Base-by-base conservation (phyloP, 1,140 invertebrate species). In the Atta cephalotes region DNA sequence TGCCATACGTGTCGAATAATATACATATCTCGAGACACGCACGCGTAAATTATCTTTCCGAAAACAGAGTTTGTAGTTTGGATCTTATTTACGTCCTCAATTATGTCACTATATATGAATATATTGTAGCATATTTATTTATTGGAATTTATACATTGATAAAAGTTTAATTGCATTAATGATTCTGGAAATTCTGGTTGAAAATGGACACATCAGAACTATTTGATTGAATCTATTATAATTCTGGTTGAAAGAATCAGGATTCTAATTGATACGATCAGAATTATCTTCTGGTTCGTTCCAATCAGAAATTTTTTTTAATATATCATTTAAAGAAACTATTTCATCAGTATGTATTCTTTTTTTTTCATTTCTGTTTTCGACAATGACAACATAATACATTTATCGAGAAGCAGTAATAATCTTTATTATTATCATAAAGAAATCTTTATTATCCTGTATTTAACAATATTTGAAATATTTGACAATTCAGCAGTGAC, bases 1-100 rank as follows among this genome's bases (percentile, higher is more conserved):
- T 60, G 56, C 72, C 16, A n/a, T 65, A 71, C n/a, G 68, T 45
- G 68, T 25, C 70, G 31, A n/a, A 68, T 21, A 21, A 81, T 70
- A 56, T 56, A 35, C 25, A 51, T 63, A 14, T 9, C 21, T 7
- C n/a, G 18, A 49, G 16, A 28, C 39, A 45, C 14, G 14, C 49
- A 18, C 16, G 7, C 45, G 66, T n/a, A 45, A 53, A 81, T 31
- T 39, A 21, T 0, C 12, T 25, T 18, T 6, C 18, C 58, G n/a
- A 45, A 66, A n/a, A 58, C 39, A 35, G 5, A 79, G 21, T 65
- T 65, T 65, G 25, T 6, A 63, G 1, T 16, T 25, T 39, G 35
- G 10, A 49, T 49, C 14, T 25, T 63, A 45, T 45, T 10, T n/a
- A 12, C 2, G 21, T 49, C 35, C 28, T 60, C n/a, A 39, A 68